A percentile compares a stretch with the other conserved stretches of the same genome.
phyloP scores from a whole-genome alignment of 2,888 invertebrate genomes.

The Cremastobaeus sp. region DNA sequence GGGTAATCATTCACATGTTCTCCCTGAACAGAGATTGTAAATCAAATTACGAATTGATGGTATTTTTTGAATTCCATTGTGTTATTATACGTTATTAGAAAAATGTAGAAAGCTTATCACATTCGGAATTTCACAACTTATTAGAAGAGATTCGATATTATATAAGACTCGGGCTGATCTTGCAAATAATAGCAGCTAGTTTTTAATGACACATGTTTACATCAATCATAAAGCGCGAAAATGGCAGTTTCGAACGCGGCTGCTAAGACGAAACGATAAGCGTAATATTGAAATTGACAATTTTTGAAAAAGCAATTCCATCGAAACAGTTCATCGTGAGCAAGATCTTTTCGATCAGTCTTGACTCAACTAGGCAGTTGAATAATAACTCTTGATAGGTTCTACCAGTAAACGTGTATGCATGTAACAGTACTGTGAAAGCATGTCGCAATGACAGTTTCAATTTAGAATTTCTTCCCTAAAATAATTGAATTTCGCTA shows the following conservation, averaged over 20 bases:
- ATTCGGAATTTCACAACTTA: background rate
- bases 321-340: too few relatives aligned
- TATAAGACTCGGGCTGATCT: too few relatives aligned
- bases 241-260: too few relatives aligned
- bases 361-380: constrained; percentile 15
- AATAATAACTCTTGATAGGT: constrained; percentile 19
- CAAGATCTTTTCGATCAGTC: constrained; percentile 13
- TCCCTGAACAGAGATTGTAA: constrained; percentile 13
- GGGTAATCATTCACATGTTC: constrained; percentile 35
- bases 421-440: constrained; percentile 2
- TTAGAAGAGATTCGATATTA: too few relatives aligned
- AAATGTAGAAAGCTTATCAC: background rate
- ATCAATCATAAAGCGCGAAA: background rate
- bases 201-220: background rate
- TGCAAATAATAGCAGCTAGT: background rate
- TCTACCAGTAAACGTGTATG: background rate
- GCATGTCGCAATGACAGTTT: constrained; percentile 26
- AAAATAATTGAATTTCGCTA: constrained; percentile 27
- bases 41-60: constrained; percentile 17
- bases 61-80: constrained; percentile 21
- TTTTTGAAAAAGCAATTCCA: too few relatives aligned
- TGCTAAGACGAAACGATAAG: too few relatives aligned
- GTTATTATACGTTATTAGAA: constrained; percentile 6
- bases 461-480: constrained; percentile 14
- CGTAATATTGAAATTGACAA: too few relatives aligned